A percentile compares a stretch with the other conserved stretches of the same genome.
Evolutionary conservation across 2,113 vertebrate species (phyloP).

Genomic region (Solea senegalensis): DNA sequence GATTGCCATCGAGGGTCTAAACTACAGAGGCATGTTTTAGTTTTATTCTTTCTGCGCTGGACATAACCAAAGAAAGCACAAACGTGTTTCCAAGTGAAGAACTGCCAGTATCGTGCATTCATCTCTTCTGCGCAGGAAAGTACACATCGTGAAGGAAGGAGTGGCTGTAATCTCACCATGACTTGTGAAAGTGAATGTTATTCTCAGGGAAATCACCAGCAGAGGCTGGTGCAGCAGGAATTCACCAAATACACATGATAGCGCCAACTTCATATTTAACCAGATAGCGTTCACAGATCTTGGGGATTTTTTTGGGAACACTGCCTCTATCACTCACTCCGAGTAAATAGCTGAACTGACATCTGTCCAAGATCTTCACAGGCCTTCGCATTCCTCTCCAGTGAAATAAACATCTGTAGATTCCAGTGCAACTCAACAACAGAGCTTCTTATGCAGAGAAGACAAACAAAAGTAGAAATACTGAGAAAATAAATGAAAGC

Average conservation of each 20-base stretch:
- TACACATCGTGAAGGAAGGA: constrained; percentile 25
- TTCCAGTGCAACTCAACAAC: constrained; percentile 44
- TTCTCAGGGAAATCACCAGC: constrained; percentile 48
- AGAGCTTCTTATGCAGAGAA: constrained; percentile 14
- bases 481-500: constrained; percentile 58
- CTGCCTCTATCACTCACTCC: neutral
- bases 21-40: constrained; percentile 1
- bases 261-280: constrained; percentile 3
- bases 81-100: constrained; percentile 34
- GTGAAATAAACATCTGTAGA: constrained; percentile 64
- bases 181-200: constrained; percentile 59
- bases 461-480: constrained; percentile 10
- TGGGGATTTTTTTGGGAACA: neutral
- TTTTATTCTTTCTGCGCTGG: constrained; percentile 7
- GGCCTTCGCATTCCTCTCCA: constrained; percentile 53
- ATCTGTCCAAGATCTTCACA: constrained; percentile 52
- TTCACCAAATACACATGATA: neutral
- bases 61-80: constrained; percentile 50
- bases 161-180: constrained; percentile 57
- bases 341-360: constrained; percentile 42
- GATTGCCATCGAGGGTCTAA: no score
- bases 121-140: constrained; percentile 33
- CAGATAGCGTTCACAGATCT: neutral
- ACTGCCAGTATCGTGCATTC: constrained; percentile 41
- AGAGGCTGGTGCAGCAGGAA: constrained; percentile 41